Evolutionary conservation across 2,888 invertebrate species (phyloP), one percentile per base, ranked within the genome.

Genomic region (Aricia artaxerxes): DNA sequence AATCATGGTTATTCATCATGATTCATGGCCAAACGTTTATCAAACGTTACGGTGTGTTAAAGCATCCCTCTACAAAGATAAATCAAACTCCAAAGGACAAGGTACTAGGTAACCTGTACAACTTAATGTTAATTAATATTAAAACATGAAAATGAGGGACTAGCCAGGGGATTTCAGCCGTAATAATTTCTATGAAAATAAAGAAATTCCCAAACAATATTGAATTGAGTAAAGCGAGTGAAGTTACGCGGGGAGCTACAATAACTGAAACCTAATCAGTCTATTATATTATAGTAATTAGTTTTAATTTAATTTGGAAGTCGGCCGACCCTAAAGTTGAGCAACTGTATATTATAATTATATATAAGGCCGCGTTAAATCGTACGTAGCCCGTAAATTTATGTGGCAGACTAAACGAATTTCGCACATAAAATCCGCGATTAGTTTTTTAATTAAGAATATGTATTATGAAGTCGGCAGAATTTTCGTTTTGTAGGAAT

Each of bases 231-330:
- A 35, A 38, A 40, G 38, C 13, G 5, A 60, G 57, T 57, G 57
- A 57, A 57, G 57, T 57, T 16, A 57, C 13, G 53, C 16, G 57
- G 57, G 57, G 9, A 11, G 77, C 31, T 35, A 69, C 64, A 61
- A 61, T 61, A 38, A 5, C 69, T 69, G 69, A 38, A 69, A 35
- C 35, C 69, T 35, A 69, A 69, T 69, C 69, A 69, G 69, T 13
- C 69, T 24, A 24, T 24, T 24, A 24, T 24, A 24, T 69, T 16
- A 13, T 69, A 35, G 69, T 69, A 35, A 69, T 69, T 69, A 69
- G 35, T 69, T 69, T 69, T 69, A 69, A 69, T 69, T 69, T 69
- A 69, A 69, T 69, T 38, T 38, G 69, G 13, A 69, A 69, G 13
- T 64, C 31, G 31, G 4, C 69, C 69, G 35, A 69, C 35, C 69